A percentile compares a stretch with the other conserved stretches of the same genome.
phyloP scores from a whole-genome alignment of 2,888 invertebrate species.

The Andrena bicolor region DNA sequence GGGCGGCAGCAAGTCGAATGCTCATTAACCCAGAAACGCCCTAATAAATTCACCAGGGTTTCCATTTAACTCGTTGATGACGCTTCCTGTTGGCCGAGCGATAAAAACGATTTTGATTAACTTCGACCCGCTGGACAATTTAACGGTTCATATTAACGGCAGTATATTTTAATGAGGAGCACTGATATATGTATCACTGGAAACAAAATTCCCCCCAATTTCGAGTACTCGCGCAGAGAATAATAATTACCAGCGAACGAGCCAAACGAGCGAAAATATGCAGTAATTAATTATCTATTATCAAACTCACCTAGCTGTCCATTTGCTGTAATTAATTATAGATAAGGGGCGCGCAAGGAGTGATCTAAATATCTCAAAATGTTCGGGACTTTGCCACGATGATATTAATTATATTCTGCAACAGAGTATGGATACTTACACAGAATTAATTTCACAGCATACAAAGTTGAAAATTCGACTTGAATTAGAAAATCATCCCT shows the following conservation, averaged over 20 bases:
- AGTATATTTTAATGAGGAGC: conserved; percentile 48
- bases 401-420: too few relatives aligned
- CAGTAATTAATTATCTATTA: conserved; percentile 25
- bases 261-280: neutral
- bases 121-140: conserved; percentile 31
- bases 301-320: neutral
- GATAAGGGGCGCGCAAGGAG: neutral
- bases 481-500: too few relatives aligned
- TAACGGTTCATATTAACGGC: conserved; percentile 29
- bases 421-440: too few relatives aligned
- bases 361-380: neutral
- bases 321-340: neutral
- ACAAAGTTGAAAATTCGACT: too few relatives aligned
- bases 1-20: conserved; percentile 21
- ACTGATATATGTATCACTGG: neutral
- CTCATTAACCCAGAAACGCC: conserved; percentile 55
- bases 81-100: conserved; percentile 21
- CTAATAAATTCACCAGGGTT: conserved; percentile 42
- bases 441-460: too few relatives aligned
- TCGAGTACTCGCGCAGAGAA: neutral
- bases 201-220: neutral
- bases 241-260: neutral
- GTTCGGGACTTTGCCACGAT: too few relatives aligned
- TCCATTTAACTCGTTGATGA: conserved; percentile 47
- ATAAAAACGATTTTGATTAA: conserved; percentile 50